These are phyloP conservation scores for Xylocampa areola DNA, from an alignment of 2,888 invertebrate genomes.

Conservation along the genomic window DNA sequence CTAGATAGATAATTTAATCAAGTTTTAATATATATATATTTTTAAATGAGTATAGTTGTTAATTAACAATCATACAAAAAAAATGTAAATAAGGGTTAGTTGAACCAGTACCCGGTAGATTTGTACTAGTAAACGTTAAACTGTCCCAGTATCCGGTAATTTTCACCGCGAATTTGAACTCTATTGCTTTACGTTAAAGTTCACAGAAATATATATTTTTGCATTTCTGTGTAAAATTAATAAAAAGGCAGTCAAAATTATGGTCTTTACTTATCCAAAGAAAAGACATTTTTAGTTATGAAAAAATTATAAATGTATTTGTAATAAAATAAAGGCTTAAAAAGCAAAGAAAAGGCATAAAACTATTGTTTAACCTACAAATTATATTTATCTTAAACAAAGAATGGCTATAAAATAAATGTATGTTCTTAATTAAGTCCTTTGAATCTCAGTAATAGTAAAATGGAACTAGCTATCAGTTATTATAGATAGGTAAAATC, in stretches of 20 bases:
- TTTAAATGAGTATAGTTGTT: not conserved
- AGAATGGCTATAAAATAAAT: too few relatives aligned
- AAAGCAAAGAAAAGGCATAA: too few relatives aligned
- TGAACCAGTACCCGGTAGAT: slow-evolving; percentile 1
- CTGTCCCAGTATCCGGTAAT: not conserved
- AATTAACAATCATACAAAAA: not conserved
- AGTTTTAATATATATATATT: not conserved
- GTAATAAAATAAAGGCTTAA: too few relatives aligned
- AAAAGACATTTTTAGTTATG: not conserved
- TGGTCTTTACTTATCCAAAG: not conserved
- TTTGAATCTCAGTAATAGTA: too few relatives aligned
- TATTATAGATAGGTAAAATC: too few relatives aligned
- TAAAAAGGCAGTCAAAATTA: not conserved
- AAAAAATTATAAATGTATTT: too few relatives aligned
- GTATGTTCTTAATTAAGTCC: too few relatives aligned
- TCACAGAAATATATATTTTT: not conserved
- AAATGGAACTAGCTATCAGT: too few relatives aligned
- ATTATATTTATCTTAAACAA: too few relatives aligned
- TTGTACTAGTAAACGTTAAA: not conserved
- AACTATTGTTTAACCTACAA: too few relatives aligned
- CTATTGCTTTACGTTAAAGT: not conserved
- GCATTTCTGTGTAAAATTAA: not conserved
- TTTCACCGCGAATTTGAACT: slow-evolving; percentile 1
- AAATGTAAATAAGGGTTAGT: not conserved
- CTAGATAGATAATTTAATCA: not conserved